Evolutionary conservation across 92 coral and sea anemone genomes (phyloP), one percentile per base, ranked within the genome.

Genomic region (Paramuricea clavata): DNA sequence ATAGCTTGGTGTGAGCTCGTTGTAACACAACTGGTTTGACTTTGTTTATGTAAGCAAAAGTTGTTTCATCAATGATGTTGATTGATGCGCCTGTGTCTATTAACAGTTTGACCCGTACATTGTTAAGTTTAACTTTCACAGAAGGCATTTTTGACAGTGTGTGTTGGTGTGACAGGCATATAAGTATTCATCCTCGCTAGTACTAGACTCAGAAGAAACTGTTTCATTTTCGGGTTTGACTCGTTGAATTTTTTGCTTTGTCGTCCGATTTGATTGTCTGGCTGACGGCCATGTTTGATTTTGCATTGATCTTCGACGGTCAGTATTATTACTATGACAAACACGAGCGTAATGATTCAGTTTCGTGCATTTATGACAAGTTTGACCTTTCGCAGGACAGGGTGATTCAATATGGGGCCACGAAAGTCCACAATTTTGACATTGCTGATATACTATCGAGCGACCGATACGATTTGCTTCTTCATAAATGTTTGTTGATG

Each of bases 71-170:
- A n/a, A n/a, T n/a, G n/a, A n/a, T n/a, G 60, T 86, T 86, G 1
- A 81, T 88, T 33, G 93, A 87, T 11, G 91, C 87, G 54, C 92
- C 95, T 26, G 93, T 85, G 57, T 92, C 89, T 23, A 89, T 70
- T 9, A 87, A 52, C 32, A 89, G 74, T 36, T 70, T 42, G 33
- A 89, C 77, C 7, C 82, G 85, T 22, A 83, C 81, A 5, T 49
- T n/a, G 67, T 83, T 83, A n/a, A 72, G 22, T 52, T 52, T 83
- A 21, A 71, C 8, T 21, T 54, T 33, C 25, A 36, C 31, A 72
- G 74, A 27, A 2, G 79, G 79, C 41, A 33, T 82, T 52, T 81
- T 64, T 60, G 34, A n/a, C n/a, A n/a, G n/a, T n/a, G 11, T 34
- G 59, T 32, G 7, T 26, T 54, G 3, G 71, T 2, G 15, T 25